These are phyloP conservation scores for Connochaetes taurinus DNA, from an alignment of 2,113 vertebrate species.

Conservation along the genomic window DNA sequence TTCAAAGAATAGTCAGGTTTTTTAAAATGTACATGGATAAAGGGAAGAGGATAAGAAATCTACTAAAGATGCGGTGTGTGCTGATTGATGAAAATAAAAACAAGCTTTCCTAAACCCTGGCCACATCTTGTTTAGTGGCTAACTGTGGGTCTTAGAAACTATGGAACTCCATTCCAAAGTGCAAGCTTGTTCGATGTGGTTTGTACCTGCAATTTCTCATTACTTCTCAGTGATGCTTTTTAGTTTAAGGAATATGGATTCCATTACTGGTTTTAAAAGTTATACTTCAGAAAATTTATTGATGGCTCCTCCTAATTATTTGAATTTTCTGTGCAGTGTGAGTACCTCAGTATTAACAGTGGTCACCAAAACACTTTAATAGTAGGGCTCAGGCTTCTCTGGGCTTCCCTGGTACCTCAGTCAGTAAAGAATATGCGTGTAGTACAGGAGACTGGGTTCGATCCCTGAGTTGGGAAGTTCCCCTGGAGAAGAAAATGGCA, in stretches of 20 bases:
- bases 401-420: not conserved
- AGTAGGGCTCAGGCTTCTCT: not conserved
- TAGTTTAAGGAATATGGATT: not conserved
- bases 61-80: not conserved
- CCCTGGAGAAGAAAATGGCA: not conserved
- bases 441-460: not conserved
- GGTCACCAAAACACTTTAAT: not conserved
- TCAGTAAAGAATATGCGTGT: not conserved
- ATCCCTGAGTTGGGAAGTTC: not conserved
- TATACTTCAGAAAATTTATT: not conserved
- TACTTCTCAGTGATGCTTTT: not conserved
- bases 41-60: not conserved
- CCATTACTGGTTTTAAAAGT: not conserved
- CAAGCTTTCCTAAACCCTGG: not conserved
- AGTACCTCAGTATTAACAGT: not conserved
- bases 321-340: not conserved
- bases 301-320: not conserved
- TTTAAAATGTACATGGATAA: not conserved
- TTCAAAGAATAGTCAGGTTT: not conserved
- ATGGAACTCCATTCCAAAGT: not conserved
- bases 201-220: not conserved
- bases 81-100: not conserved
- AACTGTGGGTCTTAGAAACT: not conserved
- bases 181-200: not conserved
- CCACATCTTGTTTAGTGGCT: not conserved